Evolutionary conservation across 1,140 invertebrate genomes (phyloP).

Genomic region (Drosophila orena): DNA sequence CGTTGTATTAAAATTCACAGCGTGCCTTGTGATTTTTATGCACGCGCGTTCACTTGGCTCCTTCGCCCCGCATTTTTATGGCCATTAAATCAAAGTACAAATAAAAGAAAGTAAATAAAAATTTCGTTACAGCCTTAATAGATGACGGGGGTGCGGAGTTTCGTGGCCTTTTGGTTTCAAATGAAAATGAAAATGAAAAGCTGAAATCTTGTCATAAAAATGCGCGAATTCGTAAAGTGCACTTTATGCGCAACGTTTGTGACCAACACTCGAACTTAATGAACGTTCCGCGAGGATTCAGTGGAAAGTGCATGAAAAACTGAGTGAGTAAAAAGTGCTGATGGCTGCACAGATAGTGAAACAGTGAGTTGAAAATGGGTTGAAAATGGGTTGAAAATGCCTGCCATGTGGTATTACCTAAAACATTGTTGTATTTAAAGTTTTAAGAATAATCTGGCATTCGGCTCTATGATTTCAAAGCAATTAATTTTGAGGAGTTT

Average conservation of each 20-base stretch:
- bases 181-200: constrained; percentile 75
- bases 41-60: constrained; percentile 38
- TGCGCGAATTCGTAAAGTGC: constrained; percentile 80
- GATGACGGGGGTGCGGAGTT: constrained; percentile 7
- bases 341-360: constrained; percentile 4
- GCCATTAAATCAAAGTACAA: constrained; percentile 81
- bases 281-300: constrained; percentile 4
- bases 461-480: not conserved
- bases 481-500: constrained; percentile 15
- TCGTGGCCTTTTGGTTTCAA: constrained; percentile 54
- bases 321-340: constrained; percentile 18
- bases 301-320: constrained; percentile 35
- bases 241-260: constrained; percentile 66
- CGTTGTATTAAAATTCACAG: constrained; percentile 75
- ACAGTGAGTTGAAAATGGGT: not conserved
- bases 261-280: constrained; percentile 27
- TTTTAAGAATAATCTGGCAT: not conserved
- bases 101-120: constrained; percentile 79
- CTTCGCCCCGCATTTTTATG: constrained; percentile 54
- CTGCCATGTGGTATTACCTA: not conserved
- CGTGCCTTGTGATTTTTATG: constrained; percentile 65
- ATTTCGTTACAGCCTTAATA: constrained; percentile 64
- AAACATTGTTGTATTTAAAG: not conserved
- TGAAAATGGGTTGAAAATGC: not conserved
- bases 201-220: constrained; percentile 78